Conservation (phyloP, 2,888 invertebrate species). For the Acanthopleura granulata region DNA sequence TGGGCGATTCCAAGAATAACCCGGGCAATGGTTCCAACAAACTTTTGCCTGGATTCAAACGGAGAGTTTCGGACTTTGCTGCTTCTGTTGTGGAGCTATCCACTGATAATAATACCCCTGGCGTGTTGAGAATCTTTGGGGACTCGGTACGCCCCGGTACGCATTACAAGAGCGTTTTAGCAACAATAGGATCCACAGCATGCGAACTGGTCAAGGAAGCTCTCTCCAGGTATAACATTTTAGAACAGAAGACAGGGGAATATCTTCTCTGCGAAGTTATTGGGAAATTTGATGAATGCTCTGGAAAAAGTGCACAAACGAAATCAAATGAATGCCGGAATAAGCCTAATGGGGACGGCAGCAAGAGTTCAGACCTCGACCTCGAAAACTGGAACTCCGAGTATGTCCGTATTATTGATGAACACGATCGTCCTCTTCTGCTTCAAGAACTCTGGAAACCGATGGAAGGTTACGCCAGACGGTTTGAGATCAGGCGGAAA, state of each 20-base stretch:
- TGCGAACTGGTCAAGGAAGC: constrained; percentile 62
- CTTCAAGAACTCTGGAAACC: constrained; percentile 64
- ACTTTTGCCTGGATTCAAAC: background rate
- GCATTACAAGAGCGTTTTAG: constrained; percentile 63
- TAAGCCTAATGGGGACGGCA: constrained; percentile 25
- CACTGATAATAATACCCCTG: constrained; percentile 57
- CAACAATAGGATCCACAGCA: constrained; percentile 57
- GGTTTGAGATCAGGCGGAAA: constrained; percentile 59
- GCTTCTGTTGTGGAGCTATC: constrained; percentile 45
- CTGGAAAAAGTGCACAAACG: background rate
- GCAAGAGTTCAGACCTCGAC: constrained; percentile 21
- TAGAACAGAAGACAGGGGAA: constrained; percentile 37
- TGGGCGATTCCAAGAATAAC: background rate
- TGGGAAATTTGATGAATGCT: constrained; percentile 32
- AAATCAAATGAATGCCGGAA: background rate
- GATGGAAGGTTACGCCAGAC: constrained; percentile 54
- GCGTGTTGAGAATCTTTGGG: constrained; percentile 61
- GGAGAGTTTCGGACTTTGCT: background rate
- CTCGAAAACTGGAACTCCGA: constrained; percentile 49
- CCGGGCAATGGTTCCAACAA: background rate
- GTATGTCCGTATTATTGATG: constrained; percentile 52
- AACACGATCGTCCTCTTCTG: constrained; percentile 57
- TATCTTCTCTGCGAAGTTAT: constrained; percentile 64
- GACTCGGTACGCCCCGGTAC: constrained; percentile 58
- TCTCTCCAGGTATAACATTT: constrained; percentile 57